Conservation (phyloP, 1,140 invertebrate genomes). For the Rhizoglyphus robini region DNA sequence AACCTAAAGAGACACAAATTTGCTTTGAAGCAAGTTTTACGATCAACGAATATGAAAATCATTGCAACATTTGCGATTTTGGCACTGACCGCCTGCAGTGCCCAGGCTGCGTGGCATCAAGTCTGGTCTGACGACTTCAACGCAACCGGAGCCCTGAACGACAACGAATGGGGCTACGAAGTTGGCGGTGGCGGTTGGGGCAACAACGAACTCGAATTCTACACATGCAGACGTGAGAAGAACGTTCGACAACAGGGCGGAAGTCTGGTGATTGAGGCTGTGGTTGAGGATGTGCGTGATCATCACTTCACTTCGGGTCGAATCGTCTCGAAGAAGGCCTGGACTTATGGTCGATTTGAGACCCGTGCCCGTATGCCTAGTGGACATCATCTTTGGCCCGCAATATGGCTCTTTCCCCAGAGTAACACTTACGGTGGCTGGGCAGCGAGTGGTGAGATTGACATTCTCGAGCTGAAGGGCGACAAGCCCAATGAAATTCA, state of each 20-base stretch:
- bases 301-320: conserved; percentile 4
- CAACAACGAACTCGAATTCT: conserved; percentile 16
- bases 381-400: conserved; percentile 17
- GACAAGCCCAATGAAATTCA: not conserved
- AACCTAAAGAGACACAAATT: too few relatives aligned
- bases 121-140: conserved; percentile 24
- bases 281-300: not conserved
- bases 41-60: too few relatives aligned
- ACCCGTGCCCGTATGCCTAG: not conserved
- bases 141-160: not conserved
- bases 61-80: too few relatives aligned
- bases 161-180: conserved; percentile 20
- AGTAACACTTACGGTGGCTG: not conserved
- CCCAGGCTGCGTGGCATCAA: conserved; percentile 11
- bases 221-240: conserved; percentile 2
- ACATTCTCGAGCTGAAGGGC: conserved; percentile 11
- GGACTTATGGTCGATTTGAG: conserved; percentile 17
- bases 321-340: not conserved
- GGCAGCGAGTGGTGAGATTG: conserved; percentile 16
- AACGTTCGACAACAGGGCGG: conserved; percentile 6
- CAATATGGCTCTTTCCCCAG: conserved; percentile 8
- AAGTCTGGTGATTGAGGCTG: conserved; percentile 8
- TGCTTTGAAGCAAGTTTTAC: too few relatives aligned
- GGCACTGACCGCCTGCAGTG: not conserved
- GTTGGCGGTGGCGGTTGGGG: conserved; percentile 18